Conservation (phyloP, 2,113 vertebrate species). For the Tetrao urogallus region DNA sequence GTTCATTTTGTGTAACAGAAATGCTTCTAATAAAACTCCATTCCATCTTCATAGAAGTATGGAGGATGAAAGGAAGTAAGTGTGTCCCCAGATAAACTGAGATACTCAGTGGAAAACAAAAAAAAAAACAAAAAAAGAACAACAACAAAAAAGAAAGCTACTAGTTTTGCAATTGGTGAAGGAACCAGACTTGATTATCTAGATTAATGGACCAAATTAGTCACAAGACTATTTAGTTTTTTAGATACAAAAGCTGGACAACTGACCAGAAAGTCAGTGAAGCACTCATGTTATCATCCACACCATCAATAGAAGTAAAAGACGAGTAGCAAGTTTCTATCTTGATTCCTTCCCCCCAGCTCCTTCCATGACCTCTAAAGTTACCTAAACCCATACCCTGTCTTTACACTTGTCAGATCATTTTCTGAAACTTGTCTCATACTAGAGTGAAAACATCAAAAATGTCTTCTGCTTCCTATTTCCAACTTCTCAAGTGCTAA, state of each 20-base stretch:
- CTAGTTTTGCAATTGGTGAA: not conserved
- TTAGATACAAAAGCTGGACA: not conserved
- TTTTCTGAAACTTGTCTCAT: not conserved
- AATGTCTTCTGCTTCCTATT: not conserved
- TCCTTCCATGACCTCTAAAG: not conserved
- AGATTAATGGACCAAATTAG: not conserved
- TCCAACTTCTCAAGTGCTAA: not conserved
- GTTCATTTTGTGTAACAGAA: not conserved
- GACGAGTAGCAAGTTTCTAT: not conserved
- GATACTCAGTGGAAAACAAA: not conserved
- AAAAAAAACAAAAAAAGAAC: not conserved
- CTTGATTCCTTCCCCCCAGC: not conserved
- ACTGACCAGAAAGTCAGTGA: not conserved
- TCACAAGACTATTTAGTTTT: not conserved
- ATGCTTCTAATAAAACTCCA: not conserved
- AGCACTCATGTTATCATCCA: not conserved
- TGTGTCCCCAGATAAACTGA: not conserved
- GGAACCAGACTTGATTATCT: conserved; percentile 5
- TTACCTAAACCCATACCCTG: not conserved
- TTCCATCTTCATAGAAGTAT: not conserved
- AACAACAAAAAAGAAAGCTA: not conserved
- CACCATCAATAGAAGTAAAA: not conserved
- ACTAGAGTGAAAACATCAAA: not conserved
- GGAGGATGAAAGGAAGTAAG: not conserved
- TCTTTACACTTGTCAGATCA: not conserved